Conservation (phyloP, 2,888 invertebrate genomes). For the Andrena bicolor region DNA sequence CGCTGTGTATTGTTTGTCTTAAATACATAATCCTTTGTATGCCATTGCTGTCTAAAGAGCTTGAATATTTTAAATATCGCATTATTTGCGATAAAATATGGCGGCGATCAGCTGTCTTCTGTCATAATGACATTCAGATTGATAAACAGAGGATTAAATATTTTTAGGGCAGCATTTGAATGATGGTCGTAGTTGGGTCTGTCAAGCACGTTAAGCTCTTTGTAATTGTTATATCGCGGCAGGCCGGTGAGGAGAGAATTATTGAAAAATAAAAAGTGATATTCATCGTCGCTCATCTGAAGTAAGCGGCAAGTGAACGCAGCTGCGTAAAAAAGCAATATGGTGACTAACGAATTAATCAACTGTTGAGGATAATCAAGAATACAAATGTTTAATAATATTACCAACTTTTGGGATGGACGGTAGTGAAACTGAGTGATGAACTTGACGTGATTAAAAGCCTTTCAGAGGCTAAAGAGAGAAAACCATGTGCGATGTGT, state of each 20-base stretch:
- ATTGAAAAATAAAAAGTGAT: slow-evolving; percentile 27
- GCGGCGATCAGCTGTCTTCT: slow-evolving; percentile 76
- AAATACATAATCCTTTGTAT: not conserved
- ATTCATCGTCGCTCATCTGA: slow-evolving; percentile 60
- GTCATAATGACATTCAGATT: slow-evolving; percentile 71
- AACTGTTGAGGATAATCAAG: slow-evolving; percentile 76
- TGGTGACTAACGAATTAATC: slow-evolving; percentile 83
- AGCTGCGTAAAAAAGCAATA: slow-evolving; percentile 79
- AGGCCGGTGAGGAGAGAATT: not conserved
- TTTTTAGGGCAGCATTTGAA: slow-evolving; percentile 2
- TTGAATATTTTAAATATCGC: slow-evolving; percentile 59
- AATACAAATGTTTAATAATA: slow-evolving; percentile 77
- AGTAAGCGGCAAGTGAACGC: slow-evolving; percentile 72
- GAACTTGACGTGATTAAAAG: slow-evolving; percentile 78
- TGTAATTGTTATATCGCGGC: not conserved
- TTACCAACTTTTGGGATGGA: slow-evolving; percentile 72
- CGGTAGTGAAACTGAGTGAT: slow-evolving; percentile 77
- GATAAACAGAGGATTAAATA: slow-evolving; percentile 44
- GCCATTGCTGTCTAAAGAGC: slow-evolving; percentile 17
- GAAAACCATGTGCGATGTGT: slow-evolving; percentile 95
- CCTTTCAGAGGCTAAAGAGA: slow-evolving; percentile 67
- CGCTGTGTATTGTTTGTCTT: not conserved
- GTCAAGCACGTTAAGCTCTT: slow-evolving; percentile 4
- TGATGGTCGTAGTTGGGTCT: not conserved
- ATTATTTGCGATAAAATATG: slow-evolving; percentile 64